These are phyloP conservation scores for Latrodectus geometricus DNA, from an alignment of 1,140 invertebrate species.

Conservation along the genomic window DNA sequence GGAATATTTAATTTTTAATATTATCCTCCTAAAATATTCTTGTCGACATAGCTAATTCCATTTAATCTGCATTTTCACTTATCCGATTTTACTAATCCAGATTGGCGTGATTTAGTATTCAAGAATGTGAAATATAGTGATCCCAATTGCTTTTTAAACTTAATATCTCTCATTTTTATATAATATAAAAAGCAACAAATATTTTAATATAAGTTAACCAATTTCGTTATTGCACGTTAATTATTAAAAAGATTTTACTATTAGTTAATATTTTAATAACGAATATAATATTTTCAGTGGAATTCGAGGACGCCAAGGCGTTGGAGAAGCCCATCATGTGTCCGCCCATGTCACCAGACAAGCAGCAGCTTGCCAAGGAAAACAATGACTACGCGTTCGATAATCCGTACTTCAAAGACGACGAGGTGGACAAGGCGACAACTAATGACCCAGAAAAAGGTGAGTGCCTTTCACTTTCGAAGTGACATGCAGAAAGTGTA, in stretches of 20 bases:
- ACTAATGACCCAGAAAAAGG: slow-evolving; percentile 69
- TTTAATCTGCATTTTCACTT: too few species aligned
- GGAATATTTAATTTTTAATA: too few species aligned
- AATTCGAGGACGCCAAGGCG: background rate
- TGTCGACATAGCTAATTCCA: too few species aligned
- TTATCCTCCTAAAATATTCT: too few species aligned
- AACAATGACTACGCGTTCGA: slow-evolving; percentile 77
- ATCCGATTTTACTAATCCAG: too few species aligned
- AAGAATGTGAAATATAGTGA: too few species aligned
- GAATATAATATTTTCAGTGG: background rate
- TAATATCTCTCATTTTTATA: too few species aligned
- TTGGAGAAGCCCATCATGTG: slow-evolving; percentile 12
- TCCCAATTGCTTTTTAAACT: too few species aligned
- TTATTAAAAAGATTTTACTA: too few species aligned
- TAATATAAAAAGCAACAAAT: background rate
- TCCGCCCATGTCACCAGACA: slow-evolving; percentile 35
- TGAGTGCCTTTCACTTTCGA: background rate
- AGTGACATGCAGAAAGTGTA: too few species aligned
- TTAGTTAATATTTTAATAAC: too few species aligned
- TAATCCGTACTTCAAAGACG: slow-evolving; percentile 78
- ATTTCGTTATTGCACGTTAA: background rate
- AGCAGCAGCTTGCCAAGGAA: slow-evolving; percentile 9
- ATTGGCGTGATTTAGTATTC: too few species aligned
- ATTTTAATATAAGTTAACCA: background rate
- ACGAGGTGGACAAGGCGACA: slow-evolving; percentile 68